Percentiles rank a stretch among this genome's conserved stretches.
Evolutionary conservation across 2,113 vertebrate genomes (phyloP).

Genomic region (Heptranchias perlo): DNA sequence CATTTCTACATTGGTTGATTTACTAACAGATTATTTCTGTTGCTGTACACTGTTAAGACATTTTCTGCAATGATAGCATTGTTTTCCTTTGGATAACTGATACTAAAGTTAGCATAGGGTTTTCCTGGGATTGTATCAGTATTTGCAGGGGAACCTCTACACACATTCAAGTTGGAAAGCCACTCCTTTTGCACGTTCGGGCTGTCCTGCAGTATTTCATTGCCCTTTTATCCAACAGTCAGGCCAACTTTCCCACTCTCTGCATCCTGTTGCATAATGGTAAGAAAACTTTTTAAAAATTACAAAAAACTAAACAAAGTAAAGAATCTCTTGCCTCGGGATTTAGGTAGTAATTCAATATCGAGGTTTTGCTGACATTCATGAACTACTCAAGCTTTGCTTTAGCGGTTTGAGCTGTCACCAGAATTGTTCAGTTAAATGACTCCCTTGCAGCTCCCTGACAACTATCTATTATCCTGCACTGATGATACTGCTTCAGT

Average conservation of each 20-base stretch:
- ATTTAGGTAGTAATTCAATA: not conserved
- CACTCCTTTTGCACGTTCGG: not conserved
- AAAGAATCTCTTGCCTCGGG: not conserved
- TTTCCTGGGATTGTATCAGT: not conserved
- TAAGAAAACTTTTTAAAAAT: not conserved
- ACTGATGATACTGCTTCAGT: not conserved
- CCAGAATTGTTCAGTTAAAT: not conserved
- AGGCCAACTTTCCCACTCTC: not conserved
- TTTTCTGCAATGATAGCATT: not conserved
- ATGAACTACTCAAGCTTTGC: not conserved
- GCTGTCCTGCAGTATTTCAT: not conserved
- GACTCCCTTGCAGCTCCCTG: not conserved
- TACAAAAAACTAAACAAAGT: not conserved
- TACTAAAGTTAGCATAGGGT: not conserved
- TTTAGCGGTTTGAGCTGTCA: not conserved
- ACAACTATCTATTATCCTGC: slow-evolving; percentile 25
- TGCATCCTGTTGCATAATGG: not conserved
- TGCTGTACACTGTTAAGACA: not conserved
- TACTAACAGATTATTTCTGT: not conserved
- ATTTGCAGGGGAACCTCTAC: not conserved
- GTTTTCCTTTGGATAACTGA: not conserved
- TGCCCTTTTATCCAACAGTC: not conserved
- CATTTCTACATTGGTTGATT: not conserved
- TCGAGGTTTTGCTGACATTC: not conserved
- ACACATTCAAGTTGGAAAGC: not conserved